phyloP scores from a whole-genome alignment of 2,113 vertebrate genomes.

The Odontesthes bonariensis region DNA sequence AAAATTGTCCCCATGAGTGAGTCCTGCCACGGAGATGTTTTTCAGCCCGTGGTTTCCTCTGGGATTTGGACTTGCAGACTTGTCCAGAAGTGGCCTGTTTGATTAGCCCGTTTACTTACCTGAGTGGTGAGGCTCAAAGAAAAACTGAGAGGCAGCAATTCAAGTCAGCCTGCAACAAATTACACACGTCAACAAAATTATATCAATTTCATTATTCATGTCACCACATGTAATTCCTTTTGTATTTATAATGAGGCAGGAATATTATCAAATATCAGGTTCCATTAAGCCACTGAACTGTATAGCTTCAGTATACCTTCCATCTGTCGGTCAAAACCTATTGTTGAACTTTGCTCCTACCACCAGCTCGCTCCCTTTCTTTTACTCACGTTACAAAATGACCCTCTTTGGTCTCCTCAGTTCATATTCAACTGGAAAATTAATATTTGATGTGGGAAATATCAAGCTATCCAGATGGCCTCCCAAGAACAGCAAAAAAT shows the following conservation, averaged over 20 bases:
- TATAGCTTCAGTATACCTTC: conserved; percentile 62
- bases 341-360: conserved; percentile 58
- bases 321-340: conserved; percentile 78
- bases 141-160: conserved; percentile 16
- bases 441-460: conserved; percentile 76
- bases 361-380: conserved; percentile 20
- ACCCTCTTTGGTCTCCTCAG: conserved; percentile 60
- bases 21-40: conserved; percentile 35
- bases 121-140: conserved; percentile 48
- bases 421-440: conserved; percentile 67
- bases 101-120: conserved; percentile 54
- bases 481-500: conserved; percentile 65
- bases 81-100: conserved; percentile 34
- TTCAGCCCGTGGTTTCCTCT: conserved; percentile 11
- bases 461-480: conserved; percentile 68
- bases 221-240: conserved; percentile 71
- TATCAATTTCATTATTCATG: conserved; percentile 76
- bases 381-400: conserved; percentile 72
- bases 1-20: conserved; percentile 34
- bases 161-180: conserved; percentile 55
- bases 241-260: conserved; percentile 43
- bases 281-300: conserved; percentile 59
- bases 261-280: conserved; percentile 69
- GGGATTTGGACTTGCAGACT: conserved; percentile 26
- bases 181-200: conserved; percentile 72